A percentile compares a stretch with the other conserved stretches of the same genome.
These are phyloP conservation scores for Grallaria varia DNA, from an alignment of 2,113 vertebrate species.

Conservation along the genomic window DNA sequence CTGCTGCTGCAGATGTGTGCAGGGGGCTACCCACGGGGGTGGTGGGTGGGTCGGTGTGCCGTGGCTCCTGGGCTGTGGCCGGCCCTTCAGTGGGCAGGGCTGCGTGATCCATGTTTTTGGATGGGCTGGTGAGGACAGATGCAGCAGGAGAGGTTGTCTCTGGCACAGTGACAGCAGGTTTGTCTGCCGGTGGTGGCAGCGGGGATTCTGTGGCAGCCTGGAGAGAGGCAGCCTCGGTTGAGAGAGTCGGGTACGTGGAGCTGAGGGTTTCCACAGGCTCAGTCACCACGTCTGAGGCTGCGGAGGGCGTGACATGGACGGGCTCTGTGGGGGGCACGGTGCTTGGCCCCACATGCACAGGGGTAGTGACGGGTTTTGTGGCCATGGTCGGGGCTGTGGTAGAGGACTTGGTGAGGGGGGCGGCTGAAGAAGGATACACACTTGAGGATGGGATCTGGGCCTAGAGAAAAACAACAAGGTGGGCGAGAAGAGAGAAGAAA, in stretches of 20 bases:
- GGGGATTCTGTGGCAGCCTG: slow-evolving; percentile 28
- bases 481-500: slow-evolving; percentile 21
- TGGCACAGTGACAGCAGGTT: slow-evolving; percentile 49
- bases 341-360: background rate
- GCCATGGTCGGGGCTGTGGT: background rate
- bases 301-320: background rate
- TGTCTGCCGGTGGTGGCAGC: slow-evolving; percentile 48
- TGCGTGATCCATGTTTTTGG: background rate
- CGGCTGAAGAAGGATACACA: slow-evolving; percentile 60
- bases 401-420: slow-evolving; percentile 53
- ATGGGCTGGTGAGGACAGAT: background rate
- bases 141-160: slow-evolving; percentile 20
- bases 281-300: background rate
- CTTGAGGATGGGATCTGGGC: slow-evolving; percentile 48
- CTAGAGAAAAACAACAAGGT: slow-evolving; percentile 37
- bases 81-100: slow-evolving; percentile 15
- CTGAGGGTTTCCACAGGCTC: background rate
- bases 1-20: background rate
- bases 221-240: background rate
- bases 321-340: slow-evolving; percentile 47
- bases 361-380: slow-evolving; percentile 21
- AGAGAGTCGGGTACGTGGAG: background rate
- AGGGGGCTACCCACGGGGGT: background rate
- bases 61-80: background rate
- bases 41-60: slow-evolving; percentile 9